Percentiles rank a stretch among this genome's conserved stretches.
Conservation (phyloP, 2,888 invertebrate species). For the Harmothoe impar region DNA sequence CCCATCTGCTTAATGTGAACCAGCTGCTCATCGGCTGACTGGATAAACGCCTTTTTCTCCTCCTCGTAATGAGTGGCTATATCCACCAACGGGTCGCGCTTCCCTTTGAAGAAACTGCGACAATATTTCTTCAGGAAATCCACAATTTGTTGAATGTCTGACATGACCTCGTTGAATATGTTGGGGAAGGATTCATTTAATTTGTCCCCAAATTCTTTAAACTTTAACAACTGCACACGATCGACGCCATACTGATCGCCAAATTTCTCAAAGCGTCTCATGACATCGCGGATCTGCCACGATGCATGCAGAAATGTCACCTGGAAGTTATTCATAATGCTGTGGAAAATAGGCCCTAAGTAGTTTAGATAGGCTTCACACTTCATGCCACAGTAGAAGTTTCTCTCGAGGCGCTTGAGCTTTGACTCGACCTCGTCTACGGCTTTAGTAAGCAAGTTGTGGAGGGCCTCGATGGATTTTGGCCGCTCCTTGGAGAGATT, state of each 20-base stretch:
- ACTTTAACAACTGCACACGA: background rate
- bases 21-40: background rate
- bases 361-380: constrained; percentile 40
- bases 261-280: constrained; percentile 21
- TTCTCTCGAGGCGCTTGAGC: constrained; percentile 11
- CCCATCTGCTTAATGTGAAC: constrained; percentile 24
- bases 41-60: background rate
- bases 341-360: constrained; percentile 32
- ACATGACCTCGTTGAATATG: background rate
- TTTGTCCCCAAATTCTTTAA: constrained; percentile 48
- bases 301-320: constrained; percentile 46
- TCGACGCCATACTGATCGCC: constrained; percentile 40
- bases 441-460: background rate
- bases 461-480: constrained; percentile 56
- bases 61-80: constrained; percentile 32
- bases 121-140: constrained; percentile 43
- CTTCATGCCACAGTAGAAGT: constrained; percentile 25
- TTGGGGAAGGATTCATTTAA: constrained; percentile 18
- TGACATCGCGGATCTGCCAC: constrained; percentile 56
- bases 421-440: constrained; percentile 16
- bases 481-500: constrained; percentile 51
- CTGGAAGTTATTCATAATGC: constrained; percentile 49
- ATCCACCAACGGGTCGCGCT: constrained; percentile 36
- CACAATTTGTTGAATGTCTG: constrained; percentile 32
- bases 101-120: constrained; percentile 35